These are phyloP conservation scores for Gisinianus flammeolus DNA, from an alignment of 2,888 invertebrate genomes.

Conservation along the genomic window DNA sequence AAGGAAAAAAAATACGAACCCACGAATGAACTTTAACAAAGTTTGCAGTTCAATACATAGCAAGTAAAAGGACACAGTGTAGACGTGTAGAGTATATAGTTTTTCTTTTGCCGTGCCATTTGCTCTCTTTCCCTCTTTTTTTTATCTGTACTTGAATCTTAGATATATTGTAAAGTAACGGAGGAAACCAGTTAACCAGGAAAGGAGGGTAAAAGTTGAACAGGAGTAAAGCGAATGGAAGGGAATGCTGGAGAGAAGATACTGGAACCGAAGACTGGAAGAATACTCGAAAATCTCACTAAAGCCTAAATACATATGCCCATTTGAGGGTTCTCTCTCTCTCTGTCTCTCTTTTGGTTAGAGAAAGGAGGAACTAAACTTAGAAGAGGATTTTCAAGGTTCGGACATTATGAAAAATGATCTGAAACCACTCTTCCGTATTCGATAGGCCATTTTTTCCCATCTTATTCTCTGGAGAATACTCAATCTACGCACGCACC, in stretches of 20 bases:
- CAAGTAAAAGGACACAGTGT: background rate
- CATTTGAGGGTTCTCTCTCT: background rate
- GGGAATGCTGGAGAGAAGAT: background rate
- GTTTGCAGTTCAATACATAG: too few species aligned
- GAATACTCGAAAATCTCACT: background rate
- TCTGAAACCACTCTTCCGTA: slow-evolving; percentile 56
- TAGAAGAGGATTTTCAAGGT: slow-evolving; percentile 42
- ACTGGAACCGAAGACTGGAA: background rate
- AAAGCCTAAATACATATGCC: background rate
- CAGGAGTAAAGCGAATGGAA: too few species aligned
- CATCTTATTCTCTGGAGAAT: slow-evolving; percentile 56
- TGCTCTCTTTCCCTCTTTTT: background rate
- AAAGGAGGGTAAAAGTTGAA: background rate
- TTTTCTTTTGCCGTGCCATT: background rate
- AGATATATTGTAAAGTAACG: background rate
- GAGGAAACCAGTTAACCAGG: background rate
- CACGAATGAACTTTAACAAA: too few species aligned
- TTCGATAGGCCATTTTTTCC: slow-evolving; percentile 58
- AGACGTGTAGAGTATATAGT: too few species aligned
- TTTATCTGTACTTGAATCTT: background rate
- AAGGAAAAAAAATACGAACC: too few species aligned
- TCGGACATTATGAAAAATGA: slow-evolving; percentile 58
- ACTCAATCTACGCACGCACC: slow-evolving; percentile 53
- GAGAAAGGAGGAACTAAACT: background rate
- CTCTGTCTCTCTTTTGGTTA: background rate